Evolutionary conservation across 2,113 vertebrate species (phyloP).

Genomic region (Clarias magur): DNA sequence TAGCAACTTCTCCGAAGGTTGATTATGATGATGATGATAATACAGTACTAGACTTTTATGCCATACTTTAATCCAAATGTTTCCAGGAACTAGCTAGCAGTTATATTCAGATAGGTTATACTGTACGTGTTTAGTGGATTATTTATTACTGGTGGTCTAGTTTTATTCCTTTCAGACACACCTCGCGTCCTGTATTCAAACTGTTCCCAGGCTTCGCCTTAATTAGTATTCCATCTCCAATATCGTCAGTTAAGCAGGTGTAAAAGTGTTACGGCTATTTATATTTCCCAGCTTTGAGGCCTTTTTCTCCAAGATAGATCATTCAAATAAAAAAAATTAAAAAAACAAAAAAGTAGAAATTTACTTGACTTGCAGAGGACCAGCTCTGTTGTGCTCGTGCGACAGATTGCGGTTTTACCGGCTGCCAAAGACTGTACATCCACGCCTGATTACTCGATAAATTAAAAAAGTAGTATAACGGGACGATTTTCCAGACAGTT

Average conservation of each 20-base stretch:
- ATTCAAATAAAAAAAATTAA: not conserved
- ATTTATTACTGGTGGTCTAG: conserved; percentile 34
- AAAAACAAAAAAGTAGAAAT: not conserved
- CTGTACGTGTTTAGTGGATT: not conserved
- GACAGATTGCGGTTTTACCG: conserved; percentile 22
- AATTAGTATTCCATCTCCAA: not conserved
- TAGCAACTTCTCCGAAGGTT: not conserved
- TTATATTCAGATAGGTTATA: not conserved
- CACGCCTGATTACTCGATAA: not conserved
- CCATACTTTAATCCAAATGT: not conserved
- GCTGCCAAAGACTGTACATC: conserved; percentile 32
- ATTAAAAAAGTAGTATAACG: not conserved
- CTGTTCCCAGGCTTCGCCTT: conserved; percentile 28
- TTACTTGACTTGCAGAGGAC: conserved; percentile 17
- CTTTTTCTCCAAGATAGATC: not conserved
- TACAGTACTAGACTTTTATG: not conserved
- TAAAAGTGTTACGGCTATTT: conserved; percentile 23
- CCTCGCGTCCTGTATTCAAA: not conserved
- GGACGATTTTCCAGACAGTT: conserved; percentile 1
- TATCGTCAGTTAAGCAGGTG: conserved; percentile 1
- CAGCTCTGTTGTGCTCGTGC: conserved; percentile 5
- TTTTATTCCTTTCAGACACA: conserved; percentile 7
- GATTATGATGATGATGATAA: not conserved
- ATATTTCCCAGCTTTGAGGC: conserved; percentile 26
- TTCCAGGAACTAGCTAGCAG: not conserved